These are phyloP conservation scores for Alcedo quadribrachys DNA, from an alignment of 2,797 vertebrate species.

Conservation along the genomic window DNA sequence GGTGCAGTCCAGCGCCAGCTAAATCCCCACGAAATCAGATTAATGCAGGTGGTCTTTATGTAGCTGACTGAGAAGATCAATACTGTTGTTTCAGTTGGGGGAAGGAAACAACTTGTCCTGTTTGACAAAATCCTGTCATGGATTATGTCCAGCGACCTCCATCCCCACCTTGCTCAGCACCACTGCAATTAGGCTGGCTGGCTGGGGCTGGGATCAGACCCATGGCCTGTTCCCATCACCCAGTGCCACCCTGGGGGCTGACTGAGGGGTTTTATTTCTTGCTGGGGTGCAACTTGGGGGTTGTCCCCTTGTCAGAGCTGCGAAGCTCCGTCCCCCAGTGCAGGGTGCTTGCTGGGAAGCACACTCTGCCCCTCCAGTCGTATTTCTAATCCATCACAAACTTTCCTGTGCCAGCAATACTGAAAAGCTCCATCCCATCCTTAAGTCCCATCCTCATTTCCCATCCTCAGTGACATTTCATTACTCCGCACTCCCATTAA, in stretches of 20 bases:
- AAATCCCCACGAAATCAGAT: slow-evolving; percentile 76
- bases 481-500: not conserved
- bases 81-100: slow-evolving; percentile 60
- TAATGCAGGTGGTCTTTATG: slow-evolving; percentile 76
- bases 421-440: not conserved
- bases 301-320: not conserved
- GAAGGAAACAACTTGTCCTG: slow-evolving; percentile 54
- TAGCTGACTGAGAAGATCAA: slow-evolving; percentile 76
- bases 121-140: slow-evolving; percentile 35
- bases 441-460: not conserved
- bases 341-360: not conserved
- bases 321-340: fast-evolving
- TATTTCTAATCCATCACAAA: not conserved
- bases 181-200: not conserved
- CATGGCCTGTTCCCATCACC: not conserved
- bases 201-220: not conserved
- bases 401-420: not conserved
- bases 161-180: slow-evolving; percentile 12
- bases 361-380: not conserved
- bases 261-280: not conserved
- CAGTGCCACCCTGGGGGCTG: fast-evolving
- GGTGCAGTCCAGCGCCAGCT: slow-evolving; percentile 60
- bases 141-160: not conserved
- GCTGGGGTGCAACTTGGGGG: not conserved
- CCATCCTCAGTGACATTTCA: not conserved